phyloP scores from a whole-genome alignment of 2,888 invertebrate species.

The Antitype chi region DNA sequence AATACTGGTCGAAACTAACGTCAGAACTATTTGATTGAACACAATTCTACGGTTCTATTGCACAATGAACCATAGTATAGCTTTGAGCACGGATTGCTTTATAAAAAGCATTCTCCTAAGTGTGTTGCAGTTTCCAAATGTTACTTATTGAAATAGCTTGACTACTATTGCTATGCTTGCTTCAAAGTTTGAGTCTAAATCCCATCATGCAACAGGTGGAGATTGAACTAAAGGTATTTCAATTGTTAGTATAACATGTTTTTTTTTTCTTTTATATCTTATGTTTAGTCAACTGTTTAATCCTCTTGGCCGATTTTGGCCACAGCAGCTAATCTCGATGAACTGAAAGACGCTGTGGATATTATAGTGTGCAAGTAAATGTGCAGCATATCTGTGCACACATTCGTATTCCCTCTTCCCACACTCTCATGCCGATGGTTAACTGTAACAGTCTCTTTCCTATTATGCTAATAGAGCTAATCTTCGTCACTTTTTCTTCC shows the following conservation, averaged over 20 bases:
- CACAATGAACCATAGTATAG: constrained; percentile 15
- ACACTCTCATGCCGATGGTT: neutral
- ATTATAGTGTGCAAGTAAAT: neutral
- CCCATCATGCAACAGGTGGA: neutral
- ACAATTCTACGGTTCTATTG: constrained; percentile 37
- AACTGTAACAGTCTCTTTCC: neutral
- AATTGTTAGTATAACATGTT: neutral
- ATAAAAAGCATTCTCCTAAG: constrained; percentile 14
- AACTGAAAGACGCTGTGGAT: neutral
- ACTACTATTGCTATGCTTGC: neutral
- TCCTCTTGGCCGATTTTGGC: neutral
- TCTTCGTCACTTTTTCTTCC: constrained; percentile 4
- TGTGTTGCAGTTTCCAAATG: constrained; percentile 24
- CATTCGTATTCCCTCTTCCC: neutral
- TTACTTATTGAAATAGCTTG: constrained; percentile 23
- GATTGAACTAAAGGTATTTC: neutral
- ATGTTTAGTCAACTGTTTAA: neutral
- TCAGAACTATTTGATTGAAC: constrained; percentile 39
- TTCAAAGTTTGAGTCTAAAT: constrained; percentile 9
- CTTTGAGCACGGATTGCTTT: neutral
- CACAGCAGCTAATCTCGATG: neutral
- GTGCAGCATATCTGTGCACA: neutral
- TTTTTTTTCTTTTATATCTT: neutral
- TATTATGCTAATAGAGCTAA: neutral
- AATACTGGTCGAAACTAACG: constrained; percentile 5